Evolutionary conservation across 2,888 invertebrate species (phyloP).

Genomic region (Teleiodes luculella): DNA sequence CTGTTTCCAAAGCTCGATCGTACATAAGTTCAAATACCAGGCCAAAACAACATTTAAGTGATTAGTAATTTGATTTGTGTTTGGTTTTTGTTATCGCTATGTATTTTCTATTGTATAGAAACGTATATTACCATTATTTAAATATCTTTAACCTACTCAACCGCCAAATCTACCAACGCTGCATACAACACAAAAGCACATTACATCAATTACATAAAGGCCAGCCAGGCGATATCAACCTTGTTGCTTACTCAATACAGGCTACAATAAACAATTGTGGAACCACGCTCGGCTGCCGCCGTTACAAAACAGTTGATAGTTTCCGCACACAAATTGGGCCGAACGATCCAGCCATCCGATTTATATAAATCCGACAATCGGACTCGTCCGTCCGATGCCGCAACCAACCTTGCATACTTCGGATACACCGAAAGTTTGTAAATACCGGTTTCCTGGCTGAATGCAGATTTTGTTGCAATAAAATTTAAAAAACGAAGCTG

Average conservation of each 20-base stretch:
- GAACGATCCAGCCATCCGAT: not conserved
- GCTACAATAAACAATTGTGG: slow-evolving; percentile 47
- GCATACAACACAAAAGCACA: not conserved
- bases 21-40: no score
- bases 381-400: slow-evolving; percentile 23
- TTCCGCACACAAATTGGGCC: slow-evolving; percentile 35
- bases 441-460: slow-evolving; percentile 12
- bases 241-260: slow-evolving; percentile 17
- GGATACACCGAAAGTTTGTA: slow-evolving; percentile 13
- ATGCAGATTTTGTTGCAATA: slow-evolving; percentile 1
- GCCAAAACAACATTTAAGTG: no score
- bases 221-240: not conserved
- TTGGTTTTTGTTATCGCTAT: no score
- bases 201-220: slow-evolving; percentile 5
- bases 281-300: slow-evolving; percentile 57
- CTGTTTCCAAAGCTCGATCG: no score
- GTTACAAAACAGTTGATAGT: slow-evolving; percentile 45
- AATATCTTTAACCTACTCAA: not conserved
- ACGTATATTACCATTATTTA: no score
- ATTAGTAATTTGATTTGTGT: no score
- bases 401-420: slow-evolving; percentile 34
- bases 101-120: no score
- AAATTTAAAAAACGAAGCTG: not conserved
- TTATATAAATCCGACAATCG: slow-evolving; percentile 11
- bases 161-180: not conserved